phyloP scores from a whole-genome alignment of 1,140 invertebrate genomes.

The Drosophila subobscura region DNA sequence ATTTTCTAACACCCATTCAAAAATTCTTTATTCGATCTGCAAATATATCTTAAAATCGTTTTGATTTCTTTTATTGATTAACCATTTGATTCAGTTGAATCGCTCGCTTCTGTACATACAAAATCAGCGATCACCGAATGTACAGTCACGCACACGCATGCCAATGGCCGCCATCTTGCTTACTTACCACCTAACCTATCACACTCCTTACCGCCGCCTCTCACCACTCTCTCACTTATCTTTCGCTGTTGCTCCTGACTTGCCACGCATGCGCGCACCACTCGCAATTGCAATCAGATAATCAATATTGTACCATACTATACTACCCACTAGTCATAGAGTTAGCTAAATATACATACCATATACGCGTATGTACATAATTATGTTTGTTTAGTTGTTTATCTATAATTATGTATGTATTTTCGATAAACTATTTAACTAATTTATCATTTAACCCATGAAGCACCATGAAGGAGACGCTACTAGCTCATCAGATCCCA shows the following conservation, averaged over 20 bases:
- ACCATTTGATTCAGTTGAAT: slow-evolving; percentile 32
- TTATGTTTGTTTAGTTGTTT: not conserved
- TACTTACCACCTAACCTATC: slow-evolving; percentile 4
- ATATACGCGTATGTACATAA: slow-evolving; percentile 1
- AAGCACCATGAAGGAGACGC: not conserved
- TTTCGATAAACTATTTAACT: not conserved
- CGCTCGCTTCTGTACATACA: slow-evolving; percentile 12
- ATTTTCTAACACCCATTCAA: slow-evolving; percentile 34
- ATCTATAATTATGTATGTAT: not conserved
- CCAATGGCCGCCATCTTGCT: slow-evolving; percentile 38
- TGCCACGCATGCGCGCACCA: slow-evolving; percentile 39
- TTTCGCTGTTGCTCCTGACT: slow-evolving; percentile 1
- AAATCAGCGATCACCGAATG: slow-evolving; percentile 32
- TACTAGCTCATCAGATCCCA: not conserved
- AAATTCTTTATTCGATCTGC: slow-evolving; percentile 31
- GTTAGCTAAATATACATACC: not conserved
- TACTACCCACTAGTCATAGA: too few relatives aligned
- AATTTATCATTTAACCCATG: not conserved
- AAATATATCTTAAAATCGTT: too few relatives aligned
- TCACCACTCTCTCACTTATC: slow-evolving; percentile 3
- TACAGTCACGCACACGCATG: slow-evolving; percentile 66
- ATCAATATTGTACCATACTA: not conserved
- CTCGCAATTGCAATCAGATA: slow-evolving; percentile 22
- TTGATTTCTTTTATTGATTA: slow-evolving; percentile 41
- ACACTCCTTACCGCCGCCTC: not conserved